These are phyloP conservation scores for Corvus hawaiiensis DNA, from an alignment of 2,113 vertebrate species.

Conservation along the genomic window DNA sequence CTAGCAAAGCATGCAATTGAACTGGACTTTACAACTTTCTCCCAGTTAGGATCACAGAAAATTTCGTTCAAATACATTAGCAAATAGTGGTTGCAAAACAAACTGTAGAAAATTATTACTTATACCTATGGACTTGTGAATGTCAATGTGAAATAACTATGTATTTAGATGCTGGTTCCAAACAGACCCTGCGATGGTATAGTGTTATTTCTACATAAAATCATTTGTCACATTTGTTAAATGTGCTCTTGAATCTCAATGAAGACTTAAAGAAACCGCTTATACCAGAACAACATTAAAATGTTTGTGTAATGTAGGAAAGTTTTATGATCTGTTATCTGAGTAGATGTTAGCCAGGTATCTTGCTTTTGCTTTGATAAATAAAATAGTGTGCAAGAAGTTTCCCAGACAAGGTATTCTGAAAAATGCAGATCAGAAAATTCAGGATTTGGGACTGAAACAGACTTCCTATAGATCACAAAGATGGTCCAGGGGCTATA, in stretches of 20 bases:
- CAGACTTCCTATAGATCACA: background rate
- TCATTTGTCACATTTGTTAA: background rate
- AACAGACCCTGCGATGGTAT: background rate
- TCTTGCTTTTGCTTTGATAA: background rate
- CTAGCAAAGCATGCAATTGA: background rate
- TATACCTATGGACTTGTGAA: background rate
- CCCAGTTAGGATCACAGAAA: background rate
- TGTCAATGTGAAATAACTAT: background rate
- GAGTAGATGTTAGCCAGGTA: background rate
- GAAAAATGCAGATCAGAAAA: background rate
- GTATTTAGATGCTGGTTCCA: background rate
- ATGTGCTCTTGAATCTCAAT: background rate
- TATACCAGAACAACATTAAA: background rate
- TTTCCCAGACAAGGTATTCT: background rate
- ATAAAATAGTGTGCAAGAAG: background rate
- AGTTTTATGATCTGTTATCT: background rate
- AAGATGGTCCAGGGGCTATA: background rate
- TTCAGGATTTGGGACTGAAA: background rate
- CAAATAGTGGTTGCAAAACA: background rate
- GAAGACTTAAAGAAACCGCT: background rate
- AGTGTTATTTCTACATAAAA: background rate
- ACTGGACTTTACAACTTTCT: background rate
- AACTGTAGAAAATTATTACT: background rate
- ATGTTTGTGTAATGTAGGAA: background rate
- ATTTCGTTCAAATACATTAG: background rate